Conservation (phyloP, 2,797 vertebrate species). For the Danio aesculapii region DNA sequence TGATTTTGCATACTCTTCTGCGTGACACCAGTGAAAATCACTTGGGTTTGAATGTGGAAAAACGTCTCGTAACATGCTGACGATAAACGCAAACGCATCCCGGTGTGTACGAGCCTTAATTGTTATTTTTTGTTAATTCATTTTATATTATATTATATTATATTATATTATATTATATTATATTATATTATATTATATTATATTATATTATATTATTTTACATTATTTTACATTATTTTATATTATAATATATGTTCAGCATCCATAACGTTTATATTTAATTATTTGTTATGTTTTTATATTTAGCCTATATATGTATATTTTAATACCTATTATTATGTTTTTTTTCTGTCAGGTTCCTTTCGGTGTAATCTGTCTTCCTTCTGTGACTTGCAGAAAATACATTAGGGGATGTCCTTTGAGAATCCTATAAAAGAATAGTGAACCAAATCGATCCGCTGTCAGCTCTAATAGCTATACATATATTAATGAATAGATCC, state of each 20-base stretch:
- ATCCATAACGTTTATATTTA: neutral
- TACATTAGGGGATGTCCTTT: neutral
- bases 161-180: no score
- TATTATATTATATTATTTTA: neutral
- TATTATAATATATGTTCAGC: neutral
- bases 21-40: no score
- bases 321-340: no score
- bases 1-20: no score
- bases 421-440: neutral
- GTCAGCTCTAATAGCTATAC: neutral
- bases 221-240: neutral
- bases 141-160: no score
- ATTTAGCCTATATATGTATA: neutral
- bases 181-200: no score
- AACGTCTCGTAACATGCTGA: no score
- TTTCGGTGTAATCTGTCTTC: neutral
- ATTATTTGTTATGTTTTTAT: neutral
- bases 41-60: no score
- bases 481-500: neutral
- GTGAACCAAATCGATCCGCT: constrained; percentile 1
- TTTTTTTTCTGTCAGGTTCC: neutral
- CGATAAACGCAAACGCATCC: no score
- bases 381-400: neutral
- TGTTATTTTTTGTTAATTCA: no score
- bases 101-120: no score